A percentile compares a stretch with the other conserved stretches of the same genome.
Conservation (phyloP, 2,797 vertebrate genomes). For the Enteromius mattozi region DNA sequence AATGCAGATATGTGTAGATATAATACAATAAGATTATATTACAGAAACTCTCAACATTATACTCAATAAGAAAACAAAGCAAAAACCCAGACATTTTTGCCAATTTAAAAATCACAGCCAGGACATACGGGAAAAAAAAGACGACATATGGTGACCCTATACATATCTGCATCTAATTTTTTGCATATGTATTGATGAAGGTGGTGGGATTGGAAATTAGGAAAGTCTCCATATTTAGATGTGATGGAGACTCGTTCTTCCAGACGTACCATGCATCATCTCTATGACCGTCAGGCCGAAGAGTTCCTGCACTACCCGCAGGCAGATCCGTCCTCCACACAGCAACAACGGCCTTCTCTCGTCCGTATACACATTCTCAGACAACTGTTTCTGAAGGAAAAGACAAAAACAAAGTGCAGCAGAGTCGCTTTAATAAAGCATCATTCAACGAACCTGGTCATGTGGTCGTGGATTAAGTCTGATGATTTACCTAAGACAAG, state of each 20-base stretch:
- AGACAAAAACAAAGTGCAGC: not conserved
- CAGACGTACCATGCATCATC: slow-evolving; percentile 89
- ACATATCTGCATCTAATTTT: not conserved
- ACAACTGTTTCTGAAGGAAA: slow-evolving; percentile 81
- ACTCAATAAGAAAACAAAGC: not conserved
- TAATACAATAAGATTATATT: not conserved
- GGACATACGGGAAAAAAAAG: not conserved
- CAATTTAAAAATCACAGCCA: not conserved
- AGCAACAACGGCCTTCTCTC: slow-evolving; percentile 87
- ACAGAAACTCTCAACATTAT: too few species aligned
- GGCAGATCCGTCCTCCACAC: slow-evolving; percentile 87
- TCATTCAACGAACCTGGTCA: not conserved
- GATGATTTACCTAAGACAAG: slow-evolving; percentile 30
- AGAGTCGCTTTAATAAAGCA: not conserved
- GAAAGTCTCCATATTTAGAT: not conserved
- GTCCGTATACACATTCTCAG: slow-evolving; percentile 83
- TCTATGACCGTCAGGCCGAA: slow-evolving; percentile 87
- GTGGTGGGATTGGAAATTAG: not conserved
- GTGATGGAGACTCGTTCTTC: not conserved
- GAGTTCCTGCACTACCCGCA: slow-evolving; percentile 83
- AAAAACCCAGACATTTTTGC: not conserved
- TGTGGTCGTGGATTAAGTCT: slow-evolving; percentile 27
- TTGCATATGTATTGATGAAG: not conserved
- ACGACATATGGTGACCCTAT: not conserved
- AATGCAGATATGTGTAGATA: not conserved